Base-by-base conservation (phyloP, 2,113 vertebrate species). In the Mesitornis unicolor region DNA sequence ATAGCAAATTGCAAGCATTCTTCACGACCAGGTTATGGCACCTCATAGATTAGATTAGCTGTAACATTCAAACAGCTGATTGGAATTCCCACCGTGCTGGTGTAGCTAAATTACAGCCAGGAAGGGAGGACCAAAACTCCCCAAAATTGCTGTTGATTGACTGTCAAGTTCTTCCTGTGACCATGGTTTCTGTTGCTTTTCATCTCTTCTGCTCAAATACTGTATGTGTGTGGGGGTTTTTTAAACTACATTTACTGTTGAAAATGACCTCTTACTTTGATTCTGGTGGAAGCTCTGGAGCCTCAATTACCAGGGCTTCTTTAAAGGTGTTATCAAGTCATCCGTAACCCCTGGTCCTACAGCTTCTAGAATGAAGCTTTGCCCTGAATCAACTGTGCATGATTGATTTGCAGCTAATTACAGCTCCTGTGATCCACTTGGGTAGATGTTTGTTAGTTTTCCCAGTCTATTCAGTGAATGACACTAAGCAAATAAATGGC, bases 221-320 rank as follows among this genome's bases (percentile, higher is more conserved):
- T 78, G 70, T 59, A 16, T 1, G 1, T 53, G 7, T 48, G 14
- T 48, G 47, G n/a, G n/a, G n/a, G n/a, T 75, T 67, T 68, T 89
- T 51, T 11, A 53, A 51, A 53, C 8, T 77, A 17, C 0, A 0
- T 3, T 84, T 71, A n/a, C n/a, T n/a, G n/a, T n/a, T n/a, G 26
- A 48, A 80, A 93, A 78, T 36, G 24, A 63, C 40, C 14, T 82
- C 35, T 92, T 64, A 56, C 67, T 12, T 9, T 86, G 35, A 33
- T 80, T 87, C 89, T 69, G 47, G 15, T 54, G 53, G 43, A 20
- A 16, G 48, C 12, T 7, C 1, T 65, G 13, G 31, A 89, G 61
- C 14, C 12, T 50, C 7, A 48, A 17, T 77, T 89, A 50, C 13
- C 11, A 54, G 50, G 59, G n/a, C 8, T 22, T 45, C 89, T 67